These are phyloP conservation scores for Acridotheres tristis DNA, from an alignment of 2,797 vertebrate species.

Conservation along the genomic window DNA sequence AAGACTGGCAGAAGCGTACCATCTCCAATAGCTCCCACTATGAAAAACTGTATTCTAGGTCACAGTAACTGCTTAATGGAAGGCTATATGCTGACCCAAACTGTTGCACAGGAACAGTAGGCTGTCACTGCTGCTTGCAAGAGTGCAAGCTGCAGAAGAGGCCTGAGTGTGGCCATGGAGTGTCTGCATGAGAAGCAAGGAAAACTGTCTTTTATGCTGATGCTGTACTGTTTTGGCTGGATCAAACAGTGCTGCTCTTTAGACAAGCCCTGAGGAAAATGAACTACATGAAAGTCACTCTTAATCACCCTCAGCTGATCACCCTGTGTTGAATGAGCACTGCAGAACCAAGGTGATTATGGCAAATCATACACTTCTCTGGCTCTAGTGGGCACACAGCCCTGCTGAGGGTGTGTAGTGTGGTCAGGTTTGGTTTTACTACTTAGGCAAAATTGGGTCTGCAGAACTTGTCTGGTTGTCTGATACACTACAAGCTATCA, in stretches of 20 bases:
- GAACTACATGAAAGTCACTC: neutral
- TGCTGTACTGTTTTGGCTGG: neutral
- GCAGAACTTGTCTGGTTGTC: neutral
- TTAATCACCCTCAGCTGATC: neutral
- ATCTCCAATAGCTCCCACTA: neutral
- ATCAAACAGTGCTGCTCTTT: neutral
- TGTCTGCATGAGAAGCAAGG: neutral
- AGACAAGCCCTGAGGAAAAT: neutral
- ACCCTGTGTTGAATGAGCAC: neutral
- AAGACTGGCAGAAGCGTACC: neutral
- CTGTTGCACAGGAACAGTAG: neutral
- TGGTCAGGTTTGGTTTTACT: neutral
- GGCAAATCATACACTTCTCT: neutral
- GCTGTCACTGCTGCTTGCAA: neutral
- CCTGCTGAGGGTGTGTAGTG: neutral
- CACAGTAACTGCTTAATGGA: neutral
- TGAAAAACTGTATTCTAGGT: neutral
- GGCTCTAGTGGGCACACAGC: neutral
- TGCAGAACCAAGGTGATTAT: neutral
- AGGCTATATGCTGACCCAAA: neutral
- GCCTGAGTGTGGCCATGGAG: neutral
- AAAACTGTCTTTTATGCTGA: neutral
- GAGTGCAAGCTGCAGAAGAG: neutral
- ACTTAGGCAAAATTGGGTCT: neutral
- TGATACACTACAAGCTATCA: neutral